phyloP scores from a whole-genome alignment of 1,140 invertebrate species.

The Caligus rogercresseyi region DNA sequence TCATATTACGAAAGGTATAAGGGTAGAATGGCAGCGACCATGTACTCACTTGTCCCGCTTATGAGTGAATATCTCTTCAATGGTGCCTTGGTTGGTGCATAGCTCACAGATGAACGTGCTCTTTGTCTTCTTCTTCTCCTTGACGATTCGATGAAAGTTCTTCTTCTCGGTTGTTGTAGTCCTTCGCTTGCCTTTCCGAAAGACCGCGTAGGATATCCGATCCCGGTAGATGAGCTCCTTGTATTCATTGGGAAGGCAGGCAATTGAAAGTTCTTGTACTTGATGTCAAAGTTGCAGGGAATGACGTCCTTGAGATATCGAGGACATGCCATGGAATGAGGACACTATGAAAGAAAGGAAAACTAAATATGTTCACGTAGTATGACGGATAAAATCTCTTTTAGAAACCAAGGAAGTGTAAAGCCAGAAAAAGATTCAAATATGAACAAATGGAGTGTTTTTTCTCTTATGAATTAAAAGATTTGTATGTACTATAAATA shows the following conservation, averaged over 20 bases:
- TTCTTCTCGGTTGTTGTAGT: not conserved
- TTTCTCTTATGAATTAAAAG: no score
- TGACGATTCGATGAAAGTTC: not conserved
- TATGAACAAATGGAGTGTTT: no score
- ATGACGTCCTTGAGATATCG: not conserved
- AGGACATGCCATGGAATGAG: not conserved
- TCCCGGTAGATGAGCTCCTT: not conserved
- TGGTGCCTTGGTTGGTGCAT: not conserved
- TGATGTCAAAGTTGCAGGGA: slow-evolving; percentile 1
- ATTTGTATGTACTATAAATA: no score
- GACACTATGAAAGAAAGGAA: not conserved
- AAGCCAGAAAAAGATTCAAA: no score
- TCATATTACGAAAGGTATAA: no score
- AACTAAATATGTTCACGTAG: no score
- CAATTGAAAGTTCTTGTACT: slow-evolving; percentile 3
- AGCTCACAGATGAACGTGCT: not conserved
- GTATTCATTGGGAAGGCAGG: not conserved
- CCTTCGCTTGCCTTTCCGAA: not conserved
- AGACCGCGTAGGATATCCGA: not conserved
- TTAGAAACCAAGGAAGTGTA: no score
- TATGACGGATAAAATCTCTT: no score
- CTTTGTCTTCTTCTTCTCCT: not conserved
- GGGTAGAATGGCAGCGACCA: no score
- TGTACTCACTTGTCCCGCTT: not conserved
- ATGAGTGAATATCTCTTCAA: not conserved